phyloP scores from a whole-genome alignment of 2,797 vertebrate species.

The Tachyglossus aculeatus region DNA sequence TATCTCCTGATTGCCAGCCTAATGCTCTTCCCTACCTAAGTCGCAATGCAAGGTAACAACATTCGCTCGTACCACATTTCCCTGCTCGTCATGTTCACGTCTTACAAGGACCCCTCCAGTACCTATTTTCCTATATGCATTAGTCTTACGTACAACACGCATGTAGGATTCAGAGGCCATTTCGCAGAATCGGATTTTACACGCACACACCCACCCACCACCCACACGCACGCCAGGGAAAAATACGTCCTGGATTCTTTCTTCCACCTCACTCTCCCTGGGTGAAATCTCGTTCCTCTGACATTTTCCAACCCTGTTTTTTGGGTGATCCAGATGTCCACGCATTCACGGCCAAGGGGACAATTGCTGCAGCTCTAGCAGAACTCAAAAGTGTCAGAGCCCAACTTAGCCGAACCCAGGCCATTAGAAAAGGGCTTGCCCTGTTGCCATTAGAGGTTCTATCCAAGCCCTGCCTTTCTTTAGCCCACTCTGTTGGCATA shows the following conservation, averaged over 20 bases:
- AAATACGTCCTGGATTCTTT: conserved; percentile 48
- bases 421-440: conserved; percentile 21
- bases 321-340: conserved; percentile 60
- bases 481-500: conserved; percentile 3
- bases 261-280: conserved; percentile 23
- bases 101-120: neutral
- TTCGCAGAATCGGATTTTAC: no score
- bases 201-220: conserved; percentile 44
- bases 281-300: conserved; percentile 53
- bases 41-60: neutral
- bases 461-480: conserved; percentile 11
- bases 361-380: conserved; percentile 48
- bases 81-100: neutral
- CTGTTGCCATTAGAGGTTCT: conserved; percentile 3
- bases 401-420: conserved; percentile 23
- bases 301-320: conserved; percentile 53
- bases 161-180: no score
- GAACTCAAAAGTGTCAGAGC: neutral
- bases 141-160: conserved; percentile 40
- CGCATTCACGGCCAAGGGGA: conserved; percentile 66
- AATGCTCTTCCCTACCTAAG: rapidly evolving
- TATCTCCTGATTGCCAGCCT: neutral
- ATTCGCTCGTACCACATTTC: neutral
- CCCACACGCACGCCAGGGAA: conserved; percentile 55
- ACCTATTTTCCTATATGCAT: neutral